Percentiles rank a stretch among this genome's conserved stretches.
Conservation (phyloP, 2,797 vertebrate genomes). For the Petrocephalus schoutedeni region DNA sequence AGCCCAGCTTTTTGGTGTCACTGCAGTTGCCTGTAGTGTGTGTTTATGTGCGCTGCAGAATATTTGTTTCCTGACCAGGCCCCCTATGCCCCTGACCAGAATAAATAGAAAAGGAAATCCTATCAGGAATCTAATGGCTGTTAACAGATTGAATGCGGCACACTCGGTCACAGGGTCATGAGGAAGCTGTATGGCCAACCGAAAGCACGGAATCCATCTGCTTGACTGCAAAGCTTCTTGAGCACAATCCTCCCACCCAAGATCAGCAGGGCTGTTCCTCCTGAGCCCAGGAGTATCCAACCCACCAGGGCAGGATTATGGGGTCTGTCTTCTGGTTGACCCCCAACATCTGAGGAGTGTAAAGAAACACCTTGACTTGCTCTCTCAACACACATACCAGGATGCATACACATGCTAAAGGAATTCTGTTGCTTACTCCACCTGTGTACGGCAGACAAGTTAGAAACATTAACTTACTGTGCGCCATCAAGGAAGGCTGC, state of each 20-base stretch:
- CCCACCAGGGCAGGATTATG: neutral
- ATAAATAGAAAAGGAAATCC: neutral
- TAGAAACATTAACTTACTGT: neutral
- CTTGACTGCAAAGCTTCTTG: conserved; percentile 51
- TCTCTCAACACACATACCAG: neutral
- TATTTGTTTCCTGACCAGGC: neutral
- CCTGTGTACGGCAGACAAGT: neutral
- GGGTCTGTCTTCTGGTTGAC: neutral
- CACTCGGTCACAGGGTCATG: neutral
- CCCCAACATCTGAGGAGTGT: neutral
- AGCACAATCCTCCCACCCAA: conserved; percentile 56
- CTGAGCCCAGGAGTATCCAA: neutral
- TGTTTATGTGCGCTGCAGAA: neutral
- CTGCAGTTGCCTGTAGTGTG: neutral
- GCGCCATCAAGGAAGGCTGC: neutral
- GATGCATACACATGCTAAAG: neutral
- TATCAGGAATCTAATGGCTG: neutral
- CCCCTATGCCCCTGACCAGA: neutral
- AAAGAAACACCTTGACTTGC: neutral
- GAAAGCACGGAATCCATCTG: conserved; percentile 16
- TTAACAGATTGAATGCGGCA: neutral
- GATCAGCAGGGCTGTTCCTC: conserved; percentile 43
- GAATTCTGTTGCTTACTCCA: neutral
- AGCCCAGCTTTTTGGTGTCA: neutral
- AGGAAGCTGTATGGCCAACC: neutral